Conservation (phyloP, 2,888 invertebrate genomes). For the Papilio protenor region DNA sequence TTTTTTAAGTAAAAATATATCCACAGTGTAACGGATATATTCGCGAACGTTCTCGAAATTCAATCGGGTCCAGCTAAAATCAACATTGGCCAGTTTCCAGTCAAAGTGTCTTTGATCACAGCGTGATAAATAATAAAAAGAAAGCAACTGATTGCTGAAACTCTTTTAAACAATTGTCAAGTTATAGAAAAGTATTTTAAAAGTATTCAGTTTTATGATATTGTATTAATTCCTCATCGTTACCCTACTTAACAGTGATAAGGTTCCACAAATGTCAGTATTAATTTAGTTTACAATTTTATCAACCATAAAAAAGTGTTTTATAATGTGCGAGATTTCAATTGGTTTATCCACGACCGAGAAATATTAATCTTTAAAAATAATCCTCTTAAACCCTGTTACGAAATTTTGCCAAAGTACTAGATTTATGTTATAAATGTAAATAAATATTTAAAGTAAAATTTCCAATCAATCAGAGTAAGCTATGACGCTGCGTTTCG, state of each 20-base stretch:
- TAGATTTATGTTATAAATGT: neutral
- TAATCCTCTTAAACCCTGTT: neutral
- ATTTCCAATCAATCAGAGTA: neutral
- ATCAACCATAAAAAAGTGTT: neutral
- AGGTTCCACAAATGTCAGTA: neutral
- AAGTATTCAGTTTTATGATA: neutral
- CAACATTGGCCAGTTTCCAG: constrained; percentile 33
- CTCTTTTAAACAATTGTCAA: constrained; percentile 3
- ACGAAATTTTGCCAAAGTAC: neutral
- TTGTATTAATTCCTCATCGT: neutral
- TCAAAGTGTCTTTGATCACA: constrained; percentile 31
- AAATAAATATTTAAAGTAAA: neutral
- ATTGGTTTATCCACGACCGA: neutral
- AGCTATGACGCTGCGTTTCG: constrained; percentile 21
- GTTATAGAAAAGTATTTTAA: neutral
- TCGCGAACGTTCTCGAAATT: constrained; percentile 10
- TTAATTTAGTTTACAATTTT: neutral
- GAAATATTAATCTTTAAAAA: neutral
- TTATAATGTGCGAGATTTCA: neutral
- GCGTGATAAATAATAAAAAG: constrained; percentile 22
- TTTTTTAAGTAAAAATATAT: neutral
- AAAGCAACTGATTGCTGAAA: constrained; percentile 10
- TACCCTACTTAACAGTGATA: neutral
- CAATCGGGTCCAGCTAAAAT: constrained; percentile 3
- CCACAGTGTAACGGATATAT: constrained; percentile 4